phyloP scores from a whole-genome alignment of 2,113 vertebrate genomes.

The Cottus gobio region DNA sequence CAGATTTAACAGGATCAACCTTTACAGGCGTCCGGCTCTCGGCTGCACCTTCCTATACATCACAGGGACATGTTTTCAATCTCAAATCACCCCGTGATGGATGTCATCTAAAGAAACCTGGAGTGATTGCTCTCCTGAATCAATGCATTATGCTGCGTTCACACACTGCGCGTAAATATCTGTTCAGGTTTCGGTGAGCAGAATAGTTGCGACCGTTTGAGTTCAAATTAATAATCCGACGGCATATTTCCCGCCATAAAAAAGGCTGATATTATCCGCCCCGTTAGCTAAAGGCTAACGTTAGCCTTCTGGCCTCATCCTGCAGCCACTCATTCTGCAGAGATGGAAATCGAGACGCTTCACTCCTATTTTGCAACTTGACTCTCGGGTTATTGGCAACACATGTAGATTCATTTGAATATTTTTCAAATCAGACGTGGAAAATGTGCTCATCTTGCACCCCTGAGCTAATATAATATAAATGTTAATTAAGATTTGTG shows the following conservation, averaged over 20 bases:
- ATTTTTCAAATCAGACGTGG: slow-evolving; percentile 67
- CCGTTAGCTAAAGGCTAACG: slow-evolving; percentile 5
- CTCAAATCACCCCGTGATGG: slow-evolving; percentile 50
- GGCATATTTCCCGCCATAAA: not conserved
- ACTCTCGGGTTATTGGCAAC: slow-evolving; percentile 49
- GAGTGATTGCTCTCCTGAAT: slow-evolving; percentile 49
- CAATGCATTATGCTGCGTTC: slow-evolving; percentile 34
- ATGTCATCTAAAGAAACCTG: slow-evolving; percentile 29
- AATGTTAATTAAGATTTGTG: slow-evolving; percentile 83
- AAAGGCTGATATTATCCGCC: not conserved
- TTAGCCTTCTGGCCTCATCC: slow-evolving; percentile 47
- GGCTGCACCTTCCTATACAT: slow-evolving; percentile 44
- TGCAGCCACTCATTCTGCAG: slow-evolving; percentile 13
- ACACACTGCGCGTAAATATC: not conserved
- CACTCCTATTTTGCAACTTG: slow-evolving; percentile 44
- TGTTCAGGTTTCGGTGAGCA: not conserved
- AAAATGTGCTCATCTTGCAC: slow-evolving; percentile 68
- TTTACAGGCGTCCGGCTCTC: slow-evolving; percentile 19
- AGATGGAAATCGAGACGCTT: slow-evolving; percentile 53
- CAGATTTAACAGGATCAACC: slow-evolving; percentile 41
- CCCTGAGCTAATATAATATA: slow-evolving; percentile 84
- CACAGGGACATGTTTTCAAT: slow-evolving; percentile 54
- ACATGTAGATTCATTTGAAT: slow-evolving; percentile 71
- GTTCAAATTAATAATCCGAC: not conserved
- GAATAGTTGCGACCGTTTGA: not conserved